These are phyloP conservation scores for Himalopsyche tibetana DNA, from an alignment of 2,888 invertebrate genomes.

Conservation along the genomic window DNA sequence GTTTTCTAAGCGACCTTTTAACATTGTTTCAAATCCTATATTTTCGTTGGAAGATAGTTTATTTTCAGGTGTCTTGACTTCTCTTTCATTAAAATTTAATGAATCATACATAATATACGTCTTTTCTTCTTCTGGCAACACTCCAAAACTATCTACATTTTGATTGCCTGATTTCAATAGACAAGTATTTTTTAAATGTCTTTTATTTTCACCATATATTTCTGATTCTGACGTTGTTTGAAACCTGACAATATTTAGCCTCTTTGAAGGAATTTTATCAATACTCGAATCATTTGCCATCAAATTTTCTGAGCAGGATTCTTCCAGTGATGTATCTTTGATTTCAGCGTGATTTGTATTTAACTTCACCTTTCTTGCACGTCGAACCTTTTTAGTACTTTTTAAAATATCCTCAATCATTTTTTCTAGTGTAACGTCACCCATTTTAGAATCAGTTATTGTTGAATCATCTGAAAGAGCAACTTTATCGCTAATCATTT, in stretches of 20 bases:
- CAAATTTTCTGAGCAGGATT: background rate
- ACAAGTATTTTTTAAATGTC: conserved; percentile 69
- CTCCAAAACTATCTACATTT: background rate
- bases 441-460: conserved; percentile 76
- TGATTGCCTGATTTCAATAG: background rate
- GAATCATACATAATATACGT: conserved; percentile 74
- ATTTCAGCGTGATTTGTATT: conserved; percentile 36
- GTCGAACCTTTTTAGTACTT: conserved; percentile 75
- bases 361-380: conserved; percentile 61
- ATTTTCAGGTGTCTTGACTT: conserved; percentile 74
- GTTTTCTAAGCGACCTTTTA: conserved; percentile 57
- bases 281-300: background rate
- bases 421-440: conserved; percentile 76
- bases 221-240: background rate
- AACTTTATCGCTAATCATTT: conserved; percentile 69
- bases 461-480: conserved; percentile 72
- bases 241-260: conserved; percentile 66
- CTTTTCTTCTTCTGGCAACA: conserved; percentile 64
- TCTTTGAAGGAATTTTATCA: conserved; percentile 63
- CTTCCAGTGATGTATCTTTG: background rate
- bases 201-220: conserved; percentile 68
- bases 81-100: conserved; percentile 75
- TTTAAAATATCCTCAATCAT: conserved; percentile 81
- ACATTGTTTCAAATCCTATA: conserved; percentile 56
- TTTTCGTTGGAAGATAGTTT: conserved; percentile 66